Evolutionary conservation across 2,797 vertebrate species (phyloP).

Genomic region (Lycodopsis pacificus): DNA sequence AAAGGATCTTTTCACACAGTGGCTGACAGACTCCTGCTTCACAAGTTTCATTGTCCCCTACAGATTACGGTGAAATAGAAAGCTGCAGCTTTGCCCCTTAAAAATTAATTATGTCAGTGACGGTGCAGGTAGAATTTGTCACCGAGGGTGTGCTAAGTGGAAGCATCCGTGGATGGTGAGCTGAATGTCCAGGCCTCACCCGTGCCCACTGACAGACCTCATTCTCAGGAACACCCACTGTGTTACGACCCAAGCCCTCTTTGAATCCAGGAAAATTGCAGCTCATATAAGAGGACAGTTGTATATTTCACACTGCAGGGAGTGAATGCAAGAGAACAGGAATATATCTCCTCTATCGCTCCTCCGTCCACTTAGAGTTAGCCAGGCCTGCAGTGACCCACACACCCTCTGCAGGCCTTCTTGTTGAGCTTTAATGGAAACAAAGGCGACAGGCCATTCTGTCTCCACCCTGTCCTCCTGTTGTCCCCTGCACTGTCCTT

Average conservation of each 20-base stretch:
- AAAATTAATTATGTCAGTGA: constrained; percentile 67
- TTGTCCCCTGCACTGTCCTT: constrained; percentile 76
- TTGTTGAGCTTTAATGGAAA: constrained; percentile 78
- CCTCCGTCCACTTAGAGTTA: constrained; percentile 37
- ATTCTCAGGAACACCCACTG: constrained; percentile 42
- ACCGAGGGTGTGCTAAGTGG: constrained; percentile 42
- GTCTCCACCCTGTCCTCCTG: constrained; percentile 74
- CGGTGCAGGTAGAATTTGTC: constrained; percentile 56
- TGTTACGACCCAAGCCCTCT: constrained; percentile 41
- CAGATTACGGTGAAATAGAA: constrained; percentile 73
- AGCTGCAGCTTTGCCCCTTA: constrained; percentile 55
- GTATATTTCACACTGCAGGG: constrained; percentile 50
- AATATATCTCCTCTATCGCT: constrained; percentile 54
- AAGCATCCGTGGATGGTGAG: constrained; percentile 43
- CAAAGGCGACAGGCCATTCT: constrained; percentile 74
- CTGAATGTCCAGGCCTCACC: constrained; percentile 27
- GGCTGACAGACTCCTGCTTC: constrained; percentile 71
- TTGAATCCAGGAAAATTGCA: constrained; percentile 51
- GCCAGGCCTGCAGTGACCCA: constrained; percentile 55
- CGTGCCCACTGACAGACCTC: constrained; percentile 25
- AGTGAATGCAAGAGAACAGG: constrained; percentile 42
- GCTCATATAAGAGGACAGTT: constrained; percentile 28
- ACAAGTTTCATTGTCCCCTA: constrained; percentile 66
- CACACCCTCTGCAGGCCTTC: constrained; percentile 59
- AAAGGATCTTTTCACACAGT: constrained; percentile 72